phyloP scores from a whole-genome alignment of 2,113 vertebrate genomes.

The Phasianus colchicus region DNA sequence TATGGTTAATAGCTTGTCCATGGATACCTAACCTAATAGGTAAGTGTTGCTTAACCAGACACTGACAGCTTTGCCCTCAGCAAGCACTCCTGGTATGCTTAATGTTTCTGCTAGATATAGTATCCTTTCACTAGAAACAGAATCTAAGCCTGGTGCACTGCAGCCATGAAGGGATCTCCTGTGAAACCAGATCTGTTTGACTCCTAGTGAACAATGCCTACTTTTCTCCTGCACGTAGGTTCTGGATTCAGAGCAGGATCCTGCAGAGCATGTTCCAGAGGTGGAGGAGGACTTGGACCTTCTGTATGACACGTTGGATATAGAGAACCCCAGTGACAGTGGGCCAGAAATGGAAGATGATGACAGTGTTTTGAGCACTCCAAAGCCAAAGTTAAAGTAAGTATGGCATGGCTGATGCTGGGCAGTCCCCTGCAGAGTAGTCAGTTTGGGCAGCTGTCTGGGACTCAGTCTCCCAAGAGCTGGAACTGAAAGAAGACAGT shows the following conservation, averaged over 20 bases:
- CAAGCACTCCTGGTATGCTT: background rate
- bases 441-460: background rate
- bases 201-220: background rate
- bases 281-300: slow-evolving; percentile 92
- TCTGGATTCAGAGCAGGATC: slow-evolving; percentile 96
- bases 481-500: background rate
- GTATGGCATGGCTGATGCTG: background rate
- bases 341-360: slow-evolving; percentile 96
- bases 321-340: slow-evolving; percentile 96
- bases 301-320: slow-evolving; percentile 93
- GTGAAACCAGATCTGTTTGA: background rate
- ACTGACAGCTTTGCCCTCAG: background rate
- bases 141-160: background rate
- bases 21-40: background rate
- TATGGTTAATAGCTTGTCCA: background rate
- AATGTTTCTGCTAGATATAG: background rate
- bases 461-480: background rate
- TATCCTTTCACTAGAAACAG: background rate
- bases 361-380: slow-evolving; percentile 95
- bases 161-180: background rate
- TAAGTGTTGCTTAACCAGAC: background rate
- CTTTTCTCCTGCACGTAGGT: slow-evolving; percentile 77
- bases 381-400: slow-evolving; percentile 96
- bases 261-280: slow-evolving; percentile 88
- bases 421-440: background rate